Conservation (phyloP, 30 jellyfish, hydroid and myxozoan species). For the Cassiopea xamachana region DNA sequence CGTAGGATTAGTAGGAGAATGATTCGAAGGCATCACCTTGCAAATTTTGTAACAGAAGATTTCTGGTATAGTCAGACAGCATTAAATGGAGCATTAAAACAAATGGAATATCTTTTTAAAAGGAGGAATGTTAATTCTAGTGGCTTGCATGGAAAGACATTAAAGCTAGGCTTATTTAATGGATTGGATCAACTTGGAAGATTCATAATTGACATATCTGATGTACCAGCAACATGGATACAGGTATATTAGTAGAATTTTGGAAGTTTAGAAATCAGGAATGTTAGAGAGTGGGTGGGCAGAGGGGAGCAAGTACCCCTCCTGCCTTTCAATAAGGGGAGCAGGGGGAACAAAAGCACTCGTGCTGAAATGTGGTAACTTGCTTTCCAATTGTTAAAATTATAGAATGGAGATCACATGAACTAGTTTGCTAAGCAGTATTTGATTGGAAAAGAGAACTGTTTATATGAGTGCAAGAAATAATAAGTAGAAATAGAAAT, state of each 20-base stretch:
- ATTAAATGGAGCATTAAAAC: slow-evolving; percentile 74
- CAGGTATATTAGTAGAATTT: slow-evolving; percentile 31
- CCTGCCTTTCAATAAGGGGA: too few species aligned
- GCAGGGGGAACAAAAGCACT: too few species aligned
- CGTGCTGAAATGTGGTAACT: too few species aligned
- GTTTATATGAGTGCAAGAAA: too few species aligned
- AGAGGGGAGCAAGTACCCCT: too few species aligned
- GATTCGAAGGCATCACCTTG: slow-evolving; percentile 55
- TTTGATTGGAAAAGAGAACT: too few species aligned
- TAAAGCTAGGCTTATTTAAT: slow-evolving; percentile 56
- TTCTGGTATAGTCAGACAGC: slow-evolving; percentile 66
- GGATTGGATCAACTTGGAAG: slow-evolving; percentile 84
- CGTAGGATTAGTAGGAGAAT: slow-evolving; percentile 47
- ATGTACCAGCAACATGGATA: slow-evolving; percentile 72
- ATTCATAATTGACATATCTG: slow-evolving; percentile 66
- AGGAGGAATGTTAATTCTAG: slow-evolving; percentile 56
- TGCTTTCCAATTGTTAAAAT: too few species aligned
- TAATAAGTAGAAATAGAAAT: too few species aligned
- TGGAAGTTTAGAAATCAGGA: not conserved
- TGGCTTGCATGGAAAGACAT: slow-evolving; percentile 40
- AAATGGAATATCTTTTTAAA: slow-evolving; percentile 65
- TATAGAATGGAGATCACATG: too few species aligned
- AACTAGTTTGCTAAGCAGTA: too few species aligned
- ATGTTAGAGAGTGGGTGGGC: too few species aligned
- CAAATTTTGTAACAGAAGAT: slow-evolving; percentile 35